Evolutionary conservation across 2,888 invertebrate species (phyloP), one percentile per base, ranked within the genome.

Genomic region (Griposia aprilina): DNA sequence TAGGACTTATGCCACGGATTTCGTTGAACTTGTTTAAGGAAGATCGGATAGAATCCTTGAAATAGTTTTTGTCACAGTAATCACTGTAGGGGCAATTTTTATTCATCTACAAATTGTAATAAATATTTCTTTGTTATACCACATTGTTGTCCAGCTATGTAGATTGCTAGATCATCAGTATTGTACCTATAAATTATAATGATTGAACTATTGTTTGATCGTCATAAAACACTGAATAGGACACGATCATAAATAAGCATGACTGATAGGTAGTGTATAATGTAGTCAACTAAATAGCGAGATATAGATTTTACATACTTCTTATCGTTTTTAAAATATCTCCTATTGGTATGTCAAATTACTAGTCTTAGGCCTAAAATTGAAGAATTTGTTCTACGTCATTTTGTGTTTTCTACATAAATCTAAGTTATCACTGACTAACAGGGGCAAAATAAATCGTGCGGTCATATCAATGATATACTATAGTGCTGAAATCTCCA

Each of bases 121-220:
- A 0, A 36, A 68, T 36, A 52, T 52, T 71, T 20, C 10, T 26
- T 52, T 11, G 7, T n/a, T 55, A 41, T 13, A 45, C 36, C 0
- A 41, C 20, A 7, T 26, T 60, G 2, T 5, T 26, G 5, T 26
- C 11, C 26, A 36, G 13, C 41, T 41, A 1, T 23, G 73, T 60
- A 17, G 20, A 36, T 17, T 26, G 20, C 5, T 17, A 62, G n/a
- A n/a, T 45, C 17, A 65, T 57, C 20, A 55, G 65, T 57, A 23
- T 48, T 15, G 15, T 23, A 48, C 11, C 36, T 36, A 52, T 17
- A 15, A n/a, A 69, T 17, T 36, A 55, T n/a, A 36, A 45, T 60
- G 55, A 76, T 76, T 57, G 55, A 36, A 48, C 15, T 48, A 72
- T 73, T 73, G 30, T 78, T 65, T 17, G 4, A n/a, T 41, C 15